These are phyloP conservation scores for Uria lomvia DNA, from an alignment of 2,113 vertebrate genomes.

Conservation along the genomic window DNA sequence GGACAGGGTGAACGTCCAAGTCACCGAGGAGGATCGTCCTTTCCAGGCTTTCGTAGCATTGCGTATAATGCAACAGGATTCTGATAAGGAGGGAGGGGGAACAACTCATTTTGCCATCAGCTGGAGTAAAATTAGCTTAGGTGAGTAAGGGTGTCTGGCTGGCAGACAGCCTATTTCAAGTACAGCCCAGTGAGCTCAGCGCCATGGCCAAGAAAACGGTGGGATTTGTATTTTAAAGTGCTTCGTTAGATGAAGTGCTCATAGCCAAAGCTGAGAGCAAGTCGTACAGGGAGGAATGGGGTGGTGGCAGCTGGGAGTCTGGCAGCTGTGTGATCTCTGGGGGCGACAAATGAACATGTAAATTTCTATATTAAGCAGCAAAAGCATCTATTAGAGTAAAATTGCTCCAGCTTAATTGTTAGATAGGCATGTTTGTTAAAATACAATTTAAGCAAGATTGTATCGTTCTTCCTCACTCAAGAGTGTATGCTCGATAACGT, in stretches of 20 bases:
- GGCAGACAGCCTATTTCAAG: slow-evolving; percentile 8
- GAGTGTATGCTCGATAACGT: slow-evolving; percentile 22
- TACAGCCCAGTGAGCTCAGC: slow-evolving; percentile 37
- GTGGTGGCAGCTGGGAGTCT: slow-evolving; percentile 39
- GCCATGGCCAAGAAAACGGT: slow-evolving; percentile 9
- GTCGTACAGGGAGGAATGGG: not conserved
- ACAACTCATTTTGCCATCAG: slow-evolving; percentile 10
- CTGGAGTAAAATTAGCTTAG: slow-evolving; percentile 60
- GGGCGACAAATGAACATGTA: slow-evolving; percentile 64
- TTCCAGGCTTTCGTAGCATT: not conserved
- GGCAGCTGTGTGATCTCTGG: slow-evolving; percentile 59
- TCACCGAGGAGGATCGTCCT: not conserved
- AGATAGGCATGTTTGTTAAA: slow-evolving; percentile 71
- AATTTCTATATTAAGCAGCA: slow-evolving; percentile 69
- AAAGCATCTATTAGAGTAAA: slow-evolving; percentile 60
- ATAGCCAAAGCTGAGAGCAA: slow-evolving; percentile 29
- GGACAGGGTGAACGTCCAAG: not conserved
- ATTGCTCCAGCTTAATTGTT: slow-evolving; percentile 63
- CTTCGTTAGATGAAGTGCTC: slow-evolving; percentile 6
- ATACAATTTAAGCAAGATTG: slow-evolving; percentile 52
- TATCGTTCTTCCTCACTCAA: slow-evolving; percentile 50
- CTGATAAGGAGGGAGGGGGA: slow-evolving; percentile 23
- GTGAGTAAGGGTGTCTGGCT: slow-evolving; percentile 62
- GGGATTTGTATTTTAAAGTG: slow-evolving; percentile 52
- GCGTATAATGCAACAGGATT: not conserved